Conservation (phyloP, 2,113 vertebrate species). For the Zosterops borbonicus region DNA sequence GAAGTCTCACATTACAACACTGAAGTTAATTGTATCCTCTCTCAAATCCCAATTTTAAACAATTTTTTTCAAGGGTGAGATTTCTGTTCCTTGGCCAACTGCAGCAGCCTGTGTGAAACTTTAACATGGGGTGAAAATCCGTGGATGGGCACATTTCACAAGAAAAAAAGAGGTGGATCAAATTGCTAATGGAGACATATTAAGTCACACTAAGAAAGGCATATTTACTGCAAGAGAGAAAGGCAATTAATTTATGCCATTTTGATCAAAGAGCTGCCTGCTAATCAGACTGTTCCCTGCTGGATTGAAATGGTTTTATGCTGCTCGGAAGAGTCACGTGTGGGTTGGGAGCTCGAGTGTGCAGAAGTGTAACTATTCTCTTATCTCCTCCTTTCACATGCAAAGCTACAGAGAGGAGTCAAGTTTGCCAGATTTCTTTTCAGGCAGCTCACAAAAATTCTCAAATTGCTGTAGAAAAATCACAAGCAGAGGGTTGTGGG, state of each 20-base stretch:
- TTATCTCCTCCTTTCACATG: background rate
- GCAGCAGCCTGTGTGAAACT: background rate
- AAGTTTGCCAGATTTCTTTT: background rate
- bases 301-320: slow-evolving; percentile 29
- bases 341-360: background rate
- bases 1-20: background rate
- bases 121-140: background rate
- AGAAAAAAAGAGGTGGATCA: background rate
- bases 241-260: slow-evolving; percentile 35
- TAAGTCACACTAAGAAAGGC: background rate
- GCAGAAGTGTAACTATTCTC: background rate
- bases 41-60: background rate
- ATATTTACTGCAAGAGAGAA: slow-evolving; percentile 19
- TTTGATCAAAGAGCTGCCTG: slow-evolving; percentile 31
- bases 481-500: background rate
- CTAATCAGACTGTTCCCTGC: background rate
- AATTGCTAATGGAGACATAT: slow-evolving; percentile 39
- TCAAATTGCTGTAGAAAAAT: background rate
- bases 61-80: background rate
- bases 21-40: background rate
- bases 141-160: background rate
- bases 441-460: background rate
- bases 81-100: background rate
- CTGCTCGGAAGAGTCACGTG: background rate
- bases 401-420: background rate